Evolutionary conservation across 2,888 invertebrate species (phyloP).

Genomic region (Parthenolecanium corni): DNA sequence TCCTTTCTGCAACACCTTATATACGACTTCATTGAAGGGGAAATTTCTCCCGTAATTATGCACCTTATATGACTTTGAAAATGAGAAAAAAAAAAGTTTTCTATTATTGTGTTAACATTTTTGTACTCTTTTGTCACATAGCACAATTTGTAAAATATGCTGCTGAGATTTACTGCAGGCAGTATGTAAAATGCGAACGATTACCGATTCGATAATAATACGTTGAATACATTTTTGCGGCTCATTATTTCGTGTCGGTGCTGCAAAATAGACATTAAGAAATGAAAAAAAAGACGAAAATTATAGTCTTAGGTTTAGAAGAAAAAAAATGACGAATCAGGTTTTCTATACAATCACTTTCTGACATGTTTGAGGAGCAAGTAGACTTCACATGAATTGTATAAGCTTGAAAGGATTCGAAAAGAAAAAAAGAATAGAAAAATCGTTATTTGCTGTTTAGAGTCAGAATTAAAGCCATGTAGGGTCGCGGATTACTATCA

Average conservation of each 20-base stretch:
- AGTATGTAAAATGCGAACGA: background rate
- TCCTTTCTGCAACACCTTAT: constrained; percentile 11
- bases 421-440: too few relatives aligned
- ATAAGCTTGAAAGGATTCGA: too few relatives aligned
- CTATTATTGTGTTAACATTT: constrained; percentile 17
- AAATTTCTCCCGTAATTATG: constrained; percentile 24
- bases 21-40: constrained; percentile 8
- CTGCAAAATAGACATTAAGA: background rate
- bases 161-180: constrained; percentile 10
- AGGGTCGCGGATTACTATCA: too few relatives aligned
- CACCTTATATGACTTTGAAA: constrained; percentile 21
- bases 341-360: too few relatives aligned
- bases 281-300: too few relatives aligned
- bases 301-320: too few relatives aligned
- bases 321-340: too few relatives aligned
- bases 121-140: constrained; percentile 16
- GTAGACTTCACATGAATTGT: too few relatives aligned
- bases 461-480: too few relatives aligned
- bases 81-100: background rate
- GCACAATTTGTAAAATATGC: background rate
- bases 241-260: background rate
- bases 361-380: too few relatives aligned
- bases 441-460: too few relatives aligned
- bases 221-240: background rate
- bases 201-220: background rate